These are phyloP conservation scores for Metalampra italica DNA, from an alignment of 2,888 invertebrate species.

Conservation along the genomic window DNA sequence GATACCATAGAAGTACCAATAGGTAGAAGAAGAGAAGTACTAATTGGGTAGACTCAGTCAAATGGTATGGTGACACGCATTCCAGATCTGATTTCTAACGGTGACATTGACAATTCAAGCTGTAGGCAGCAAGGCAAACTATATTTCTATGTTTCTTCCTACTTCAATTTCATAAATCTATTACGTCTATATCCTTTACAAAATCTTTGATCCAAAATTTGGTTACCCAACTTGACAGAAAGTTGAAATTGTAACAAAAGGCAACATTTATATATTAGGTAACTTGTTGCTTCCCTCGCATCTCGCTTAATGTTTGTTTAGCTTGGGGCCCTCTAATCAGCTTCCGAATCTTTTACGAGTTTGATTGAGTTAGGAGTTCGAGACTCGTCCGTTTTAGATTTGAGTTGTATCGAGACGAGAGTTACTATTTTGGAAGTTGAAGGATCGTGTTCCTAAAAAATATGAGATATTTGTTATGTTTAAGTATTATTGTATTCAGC, in stretches of 20 bases:
- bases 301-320: slow-evolving; percentile 31
- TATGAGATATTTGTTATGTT: background rate
- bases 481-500: no score
- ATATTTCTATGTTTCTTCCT: no score
- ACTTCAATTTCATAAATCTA: no score
- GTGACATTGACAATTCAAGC: no score
- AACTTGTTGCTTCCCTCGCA: slow-evolving; percentile 45
- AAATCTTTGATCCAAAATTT: slow-evolving; percentile 5
- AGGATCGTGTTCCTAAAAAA: background rate
- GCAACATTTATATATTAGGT: slow-evolving; percentile 27
- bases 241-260: slow-evolving; percentile 27
- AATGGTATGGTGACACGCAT: no score
- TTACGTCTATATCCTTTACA: background rate
- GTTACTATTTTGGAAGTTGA: slow-evolving; percentile 23
- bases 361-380: slow-evolving; percentile 52
- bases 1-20: no score
- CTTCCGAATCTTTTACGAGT: slow-evolving; percentile 48
- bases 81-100: no score
- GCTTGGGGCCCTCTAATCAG: slow-evolving; percentile 42
- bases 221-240: slow-evolving; percentile 10
- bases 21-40: no score
- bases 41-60: no score
- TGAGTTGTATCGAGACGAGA: slow-evolving; percentile 19
- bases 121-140: no score
- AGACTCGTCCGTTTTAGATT: slow-evolving; percentile 28